Evolutionary conservation across 2,888 invertebrate species (phyloP).

Genomic region (Amphipyra tragopoginis): DNA sequence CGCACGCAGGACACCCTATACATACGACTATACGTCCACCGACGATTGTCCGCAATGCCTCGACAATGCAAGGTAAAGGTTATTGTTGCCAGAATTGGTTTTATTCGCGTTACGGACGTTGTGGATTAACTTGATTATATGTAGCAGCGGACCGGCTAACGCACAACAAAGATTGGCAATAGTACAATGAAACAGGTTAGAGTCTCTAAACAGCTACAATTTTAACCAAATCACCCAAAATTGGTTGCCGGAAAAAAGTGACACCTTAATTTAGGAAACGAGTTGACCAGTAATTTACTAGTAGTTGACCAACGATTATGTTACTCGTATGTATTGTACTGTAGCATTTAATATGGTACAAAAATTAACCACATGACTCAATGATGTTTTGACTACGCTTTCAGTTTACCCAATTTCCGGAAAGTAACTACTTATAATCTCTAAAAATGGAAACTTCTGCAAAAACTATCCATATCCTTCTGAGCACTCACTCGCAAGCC

Average conservation of each 20-base stretch:
- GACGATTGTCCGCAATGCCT: conserved; percentile 62
- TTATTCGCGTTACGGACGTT: conserved; percentile 71
- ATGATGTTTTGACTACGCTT: too few species aligned
- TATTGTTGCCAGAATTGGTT: conserved; percentile 80
- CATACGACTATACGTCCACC: conserved; percentile 34
- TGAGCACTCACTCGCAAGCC: too few species aligned
- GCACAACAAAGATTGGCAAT: conserved; percentile 37
- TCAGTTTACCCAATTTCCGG: too few species aligned
- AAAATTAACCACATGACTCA: too few species aligned
- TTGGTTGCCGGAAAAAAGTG: conserved; percentile 50
- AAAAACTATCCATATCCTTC: too few species aligned
- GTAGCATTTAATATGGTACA: too few species aligned
- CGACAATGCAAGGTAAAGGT: conserved; percentile 86
- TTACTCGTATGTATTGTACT: too few species aligned
- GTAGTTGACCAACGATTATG: too few species aligned
- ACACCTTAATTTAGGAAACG: conserved; percentile 43
- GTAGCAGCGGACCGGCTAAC: conserved; percentile 54
- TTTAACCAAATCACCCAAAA: conserved; percentile 45
- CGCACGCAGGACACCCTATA: conserved; percentile 61
- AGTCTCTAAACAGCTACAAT: conserved; percentile 33
- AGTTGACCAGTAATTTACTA: conserved; percentile 8
- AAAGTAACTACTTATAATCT: too few species aligned
- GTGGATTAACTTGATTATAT: conserved; percentile 68
- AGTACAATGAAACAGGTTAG: conserved; percentile 37
- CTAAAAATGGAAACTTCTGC: too few species aligned